Conservation (phyloP, 2,888 invertebrate genomes). For the Palloptera scutellata region DNA sequence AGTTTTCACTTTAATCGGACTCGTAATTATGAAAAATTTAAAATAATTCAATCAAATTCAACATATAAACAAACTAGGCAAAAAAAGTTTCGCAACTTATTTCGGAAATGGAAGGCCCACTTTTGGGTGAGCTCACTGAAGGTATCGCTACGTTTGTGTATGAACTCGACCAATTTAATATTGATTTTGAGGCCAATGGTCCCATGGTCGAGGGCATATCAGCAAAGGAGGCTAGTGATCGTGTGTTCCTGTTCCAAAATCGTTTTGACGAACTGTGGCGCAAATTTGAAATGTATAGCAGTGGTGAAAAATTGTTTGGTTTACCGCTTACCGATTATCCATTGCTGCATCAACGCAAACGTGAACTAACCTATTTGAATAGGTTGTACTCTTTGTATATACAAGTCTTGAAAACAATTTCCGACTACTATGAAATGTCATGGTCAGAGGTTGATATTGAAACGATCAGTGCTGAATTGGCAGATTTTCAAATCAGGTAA, state of each 20-base stretch:
- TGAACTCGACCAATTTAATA: slow-evolving; percentile 75
- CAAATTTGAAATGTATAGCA: slow-evolving; percentile 82
- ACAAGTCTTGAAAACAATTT: slow-evolving; percentile 84
- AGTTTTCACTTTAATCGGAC: slow-evolving; percentile 46
- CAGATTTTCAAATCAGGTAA: slow-evolving; percentile 83
- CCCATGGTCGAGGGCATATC: slow-evolving; percentile 86
- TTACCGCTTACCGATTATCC: slow-evolving; percentile 86
- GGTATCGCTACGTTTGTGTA: slow-evolving; percentile 73
- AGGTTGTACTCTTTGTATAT: slow-evolving; percentile 82
- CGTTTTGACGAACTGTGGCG: slow-evolving; percentile 85
- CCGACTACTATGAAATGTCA: slow-evolving; percentile 84
- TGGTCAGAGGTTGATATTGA: slow-evolving; percentile 88
- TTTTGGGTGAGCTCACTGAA: slow-evolving; percentile 75
- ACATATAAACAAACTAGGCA: slow-evolving; percentile 43
- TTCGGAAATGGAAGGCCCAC: slow-evolving; percentile 75
- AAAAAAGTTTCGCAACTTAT: slow-evolving; percentile 54
- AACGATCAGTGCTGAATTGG: slow-evolving; percentile 78
- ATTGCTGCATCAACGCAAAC: slow-evolving; percentile 78
- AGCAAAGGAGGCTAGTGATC: slow-evolving; percentile 87
- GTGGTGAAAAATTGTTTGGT: slow-evolving; percentile 86
- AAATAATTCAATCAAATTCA: neutral
- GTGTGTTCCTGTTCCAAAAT: slow-evolving; percentile 77
- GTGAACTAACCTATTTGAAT: slow-evolving; percentile 83
- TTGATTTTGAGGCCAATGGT: slow-evolving; percentile 78
- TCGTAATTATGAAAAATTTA: neutral